Evolutionary conservation across 2,797 vertebrate species (phyloP).

Genomic region (Sebastiscus albofasciatus): DNA sequence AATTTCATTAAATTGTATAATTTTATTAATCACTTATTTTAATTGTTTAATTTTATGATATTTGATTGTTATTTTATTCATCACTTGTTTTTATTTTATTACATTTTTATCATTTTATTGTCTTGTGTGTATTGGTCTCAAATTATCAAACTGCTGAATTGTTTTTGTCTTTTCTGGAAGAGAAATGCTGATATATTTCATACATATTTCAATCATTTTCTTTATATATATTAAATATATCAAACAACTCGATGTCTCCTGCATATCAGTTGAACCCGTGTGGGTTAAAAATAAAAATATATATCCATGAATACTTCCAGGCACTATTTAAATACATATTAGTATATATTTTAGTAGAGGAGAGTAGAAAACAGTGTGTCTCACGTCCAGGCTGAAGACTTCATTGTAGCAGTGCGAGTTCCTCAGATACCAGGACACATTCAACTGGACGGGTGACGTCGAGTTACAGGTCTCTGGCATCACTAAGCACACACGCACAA

Average conservation of each 20-base stretch:
- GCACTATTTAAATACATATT: too few relatives aligned
- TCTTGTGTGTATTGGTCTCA: too few relatives aligned
- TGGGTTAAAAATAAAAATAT: background rate
- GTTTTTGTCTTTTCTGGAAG: background rate
- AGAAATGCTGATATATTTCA: background rate
- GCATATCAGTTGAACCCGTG: background rate
- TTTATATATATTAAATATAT: background rate
- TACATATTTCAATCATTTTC: too few relatives aligned
- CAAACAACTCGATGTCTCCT: background rate
- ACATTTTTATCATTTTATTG: too few relatives aligned
- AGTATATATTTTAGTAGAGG: background rate
- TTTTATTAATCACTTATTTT: too few relatives aligned
- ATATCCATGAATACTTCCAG: too few relatives aligned
- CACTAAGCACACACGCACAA: conserved; percentile 31
- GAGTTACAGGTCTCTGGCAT: background rate
- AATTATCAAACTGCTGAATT: too few relatives aligned
- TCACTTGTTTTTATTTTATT: too few relatives aligned
- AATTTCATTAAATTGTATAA: too few relatives aligned
- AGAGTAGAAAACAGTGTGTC: background rate
- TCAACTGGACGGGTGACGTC: conserved; percentile 35
- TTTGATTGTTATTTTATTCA: too few relatives aligned
- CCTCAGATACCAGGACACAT: conserved; percentile 83
- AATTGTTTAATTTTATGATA: too few relatives aligned
- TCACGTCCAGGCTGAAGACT: conserved; percentile 70
- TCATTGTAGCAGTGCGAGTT: conserved; percentile 82